phyloP scores from a whole-genome alignment of 1,140 invertebrate genomes.

The Coboldia fuscipes region DNA sequence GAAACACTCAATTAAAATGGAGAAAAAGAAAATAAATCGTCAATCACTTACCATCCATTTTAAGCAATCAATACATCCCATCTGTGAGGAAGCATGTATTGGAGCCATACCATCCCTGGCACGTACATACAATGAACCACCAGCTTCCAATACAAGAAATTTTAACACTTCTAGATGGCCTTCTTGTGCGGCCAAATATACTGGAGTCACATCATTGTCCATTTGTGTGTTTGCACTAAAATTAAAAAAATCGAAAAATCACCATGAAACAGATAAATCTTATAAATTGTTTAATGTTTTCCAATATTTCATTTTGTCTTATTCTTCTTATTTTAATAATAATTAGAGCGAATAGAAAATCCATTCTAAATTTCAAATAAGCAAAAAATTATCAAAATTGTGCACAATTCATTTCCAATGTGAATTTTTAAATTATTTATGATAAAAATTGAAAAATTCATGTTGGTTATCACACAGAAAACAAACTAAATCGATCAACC shows the following conservation, averaged over 20 bases:
- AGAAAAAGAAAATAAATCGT: conserved; percentile 2
- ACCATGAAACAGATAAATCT: conserved; percentile 3
- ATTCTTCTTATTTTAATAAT: not conserved
- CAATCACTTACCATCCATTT: conserved; percentile 61
- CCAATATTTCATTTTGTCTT: conserved; percentile 1
- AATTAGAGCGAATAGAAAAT: conserved; percentile 2
- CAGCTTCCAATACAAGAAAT: conserved; percentile 58
- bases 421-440: too few relatives aligned
- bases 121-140: conserved; percentile 46
- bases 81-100: conserved; percentile 69
- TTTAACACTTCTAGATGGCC: conserved; percentile 66
- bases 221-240: conserved; percentile 68
- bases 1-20: too few relatives aligned
- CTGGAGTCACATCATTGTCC: conserved; percentile 77
- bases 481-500: too few relatives aligned
- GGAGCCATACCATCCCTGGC: conserved; percentile 77
- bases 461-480: too few relatives aligned
- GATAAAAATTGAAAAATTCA: too few relatives aligned
- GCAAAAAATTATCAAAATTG: too few relatives aligned
- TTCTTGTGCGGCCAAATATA: conserved; percentile 70
- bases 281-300: conserved; percentile 1
- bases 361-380: too few relatives aligned
- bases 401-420: too few relatives aligned
- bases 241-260: conserved; percentile 10
- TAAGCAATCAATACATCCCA: conserved; percentile 63